Evolutionary conservation across 2,888 invertebrate species (phyloP), one percentile per base, ranked within the genome.

Genomic region (Micoletzkya japonica): DNA sequence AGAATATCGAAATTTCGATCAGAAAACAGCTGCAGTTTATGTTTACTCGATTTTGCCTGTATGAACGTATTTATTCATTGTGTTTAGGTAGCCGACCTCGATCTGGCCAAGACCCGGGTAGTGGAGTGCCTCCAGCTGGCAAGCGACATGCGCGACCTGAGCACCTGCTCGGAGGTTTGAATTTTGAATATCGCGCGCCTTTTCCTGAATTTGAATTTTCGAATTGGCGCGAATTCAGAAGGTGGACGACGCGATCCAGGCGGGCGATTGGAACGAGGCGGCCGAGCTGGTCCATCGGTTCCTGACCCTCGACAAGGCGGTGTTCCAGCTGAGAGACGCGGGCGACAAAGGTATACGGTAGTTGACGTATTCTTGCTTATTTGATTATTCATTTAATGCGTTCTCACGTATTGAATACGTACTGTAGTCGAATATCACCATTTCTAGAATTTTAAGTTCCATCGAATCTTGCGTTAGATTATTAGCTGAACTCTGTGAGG

Each of bases 251-350:
- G 95, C 98, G 0, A 91, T 99, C 69, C 90, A 91, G 76, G 92
- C 93, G 79, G 95, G 96, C 87, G 95, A 99, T 86, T 97, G 93
- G 87, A 98, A 99, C 87, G 92, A 93, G 70, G 95, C 95, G 69
- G 96, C 97, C 17, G 93, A 91, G 0, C 96, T 96, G 85, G 92
- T 98, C 58, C 93, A 95, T 80, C 90, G 97, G 56, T 86, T 86
- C 72, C 76, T 86, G 17, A 80, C 82, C 0, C 77, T 85, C 37
- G 86, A 85, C 72, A 75, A 77, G 52, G 83, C 82, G 4, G 85
- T 85, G 2, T 82, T 85, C 69, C 81, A 82, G 66, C 74, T 83
- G 72, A 73, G 83, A 39, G 81, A 82, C 14, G 70, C 74, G n/a
- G 70, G 70, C 24, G 77, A 79, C 17, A 66, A 66, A 20, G 64